These are phyloP conservation scores for Poecile atricapillus DNA, from an alignment of 2,113 vertebrate genomes.

Conservation along the genomic window DNA sequence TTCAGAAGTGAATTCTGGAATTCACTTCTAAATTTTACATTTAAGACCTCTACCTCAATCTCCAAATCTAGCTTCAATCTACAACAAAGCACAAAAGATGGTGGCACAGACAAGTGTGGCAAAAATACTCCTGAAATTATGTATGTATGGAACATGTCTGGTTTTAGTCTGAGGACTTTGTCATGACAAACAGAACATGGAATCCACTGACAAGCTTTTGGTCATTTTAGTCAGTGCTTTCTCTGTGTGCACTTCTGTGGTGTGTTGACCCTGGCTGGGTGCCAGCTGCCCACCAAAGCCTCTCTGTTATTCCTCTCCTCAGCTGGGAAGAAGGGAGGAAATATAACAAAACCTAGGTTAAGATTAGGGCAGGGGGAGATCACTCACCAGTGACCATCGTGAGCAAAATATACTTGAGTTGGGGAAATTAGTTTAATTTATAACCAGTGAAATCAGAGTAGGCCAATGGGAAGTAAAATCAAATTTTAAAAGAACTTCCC, in stretches of 20 bases:
- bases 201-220: not conserved
- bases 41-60: not conserved
- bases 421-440: not conserved
- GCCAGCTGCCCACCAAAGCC: not conserved
- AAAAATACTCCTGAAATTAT: not conserved
- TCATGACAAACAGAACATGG: not conserved
- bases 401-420: not conserved
- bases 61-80: not conserved
- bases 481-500: not conserved
- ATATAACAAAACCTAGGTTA: not conserved
- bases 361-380: not conserved
- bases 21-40: not conserved
- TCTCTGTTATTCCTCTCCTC: not conserved
- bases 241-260: not conserved
- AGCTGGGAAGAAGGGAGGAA: not conserved
- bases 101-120: not conserved
- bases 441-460: not conserved
- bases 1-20: not conserved
- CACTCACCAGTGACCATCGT: not conserved
- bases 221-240: not conserved
- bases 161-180: not conserved
- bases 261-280: not conserved
- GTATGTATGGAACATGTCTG: not conserved
- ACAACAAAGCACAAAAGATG: not conserved
- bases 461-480: not conserved